These are phyloP conservation scores for Aporophyla nigra DNA, from an alignment of 2,888 invertebrate genomes.

Conservation along the genomic window DNA sequence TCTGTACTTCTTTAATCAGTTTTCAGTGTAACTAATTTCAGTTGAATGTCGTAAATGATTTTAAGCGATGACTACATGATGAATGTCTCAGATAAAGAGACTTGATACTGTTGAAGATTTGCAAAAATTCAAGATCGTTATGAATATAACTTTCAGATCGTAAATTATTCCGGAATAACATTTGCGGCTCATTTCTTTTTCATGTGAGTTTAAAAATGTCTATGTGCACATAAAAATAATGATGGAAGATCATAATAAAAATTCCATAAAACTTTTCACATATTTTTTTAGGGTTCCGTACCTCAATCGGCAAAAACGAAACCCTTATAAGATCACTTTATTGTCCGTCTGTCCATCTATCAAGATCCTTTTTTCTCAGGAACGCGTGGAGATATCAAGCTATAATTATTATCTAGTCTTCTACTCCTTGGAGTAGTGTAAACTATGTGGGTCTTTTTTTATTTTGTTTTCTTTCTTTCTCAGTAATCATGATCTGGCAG, in stretches of 20 bases:
- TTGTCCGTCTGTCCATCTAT: too few relatives aligned
- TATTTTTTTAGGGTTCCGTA: too few relatives aligned
- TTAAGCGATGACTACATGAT: constrained; percentile 5
- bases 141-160: neutral
- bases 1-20: neutral
- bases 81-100: neutral
- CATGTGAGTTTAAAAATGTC: constrained; percentile 25
- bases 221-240: constrained; percentile 25
- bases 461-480: too few relatives aligned
- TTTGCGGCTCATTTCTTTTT: constrained; percentile 27
- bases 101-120: constrained; percentile 1
- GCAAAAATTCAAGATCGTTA: neutral
- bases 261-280: constrained; percentile 16
- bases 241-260: constrained; percentile 1
- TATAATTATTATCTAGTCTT: too few relatives aligned
- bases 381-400: too few relatives aligned
- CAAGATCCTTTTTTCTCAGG: too few relatives aligned
- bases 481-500: too few relatives aligned
- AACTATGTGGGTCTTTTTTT: too few relatives aligned
- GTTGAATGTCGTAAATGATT: neutral
- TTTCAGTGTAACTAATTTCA: neutral
- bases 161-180: constrained; percentile 10
- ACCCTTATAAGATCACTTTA: too few relatives aligned
- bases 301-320: too few relatives aligned
- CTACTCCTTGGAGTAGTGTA: too few relatives aligned